Evolutionary conservation across 37 sponge, comb jelly and placozoan genomes (phyloP).

Genomic region (Mnemiopsis leidyi): DNA sequence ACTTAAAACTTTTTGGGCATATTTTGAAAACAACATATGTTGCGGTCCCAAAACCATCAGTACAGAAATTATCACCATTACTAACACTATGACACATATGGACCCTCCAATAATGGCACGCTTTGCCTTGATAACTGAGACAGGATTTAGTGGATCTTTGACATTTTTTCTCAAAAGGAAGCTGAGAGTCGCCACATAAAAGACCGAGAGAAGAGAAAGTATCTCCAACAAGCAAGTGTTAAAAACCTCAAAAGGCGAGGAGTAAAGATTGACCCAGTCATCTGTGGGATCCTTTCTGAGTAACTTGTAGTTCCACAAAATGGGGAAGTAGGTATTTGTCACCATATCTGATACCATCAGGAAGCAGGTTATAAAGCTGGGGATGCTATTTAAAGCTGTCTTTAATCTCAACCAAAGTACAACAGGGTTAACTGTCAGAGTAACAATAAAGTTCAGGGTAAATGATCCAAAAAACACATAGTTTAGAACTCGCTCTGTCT

Average conservation of each 20-base stretch:
- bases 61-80: neutral
- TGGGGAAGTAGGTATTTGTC: neutral
- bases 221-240: neutral
- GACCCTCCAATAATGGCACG: neutral
- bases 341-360: slow-evolving; percentile 1
- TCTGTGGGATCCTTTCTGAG: neutral
- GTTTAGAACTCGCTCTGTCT: too few relatives aligned
- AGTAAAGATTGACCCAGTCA: neutral
- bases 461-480: neutral
- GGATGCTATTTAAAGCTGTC: neutral
- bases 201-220: neutral
- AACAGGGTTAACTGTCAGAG: neutral
- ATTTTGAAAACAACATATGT: neutral
- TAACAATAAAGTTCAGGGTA: neutral
- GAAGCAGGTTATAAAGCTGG: neutral
- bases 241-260: neutral
- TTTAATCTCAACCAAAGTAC: neutral
- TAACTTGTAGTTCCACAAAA: neutral
- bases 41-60: neutral
- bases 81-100: neutral
- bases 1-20: neutral
- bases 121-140: neutral
- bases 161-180: neutral
- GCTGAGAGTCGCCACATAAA: neutral
- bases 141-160: neutral